Evolutionary conservation across 2,888 invertebrate genomes (phyloP).

Genomic region (Lycocerus yunnanus): DNA sequence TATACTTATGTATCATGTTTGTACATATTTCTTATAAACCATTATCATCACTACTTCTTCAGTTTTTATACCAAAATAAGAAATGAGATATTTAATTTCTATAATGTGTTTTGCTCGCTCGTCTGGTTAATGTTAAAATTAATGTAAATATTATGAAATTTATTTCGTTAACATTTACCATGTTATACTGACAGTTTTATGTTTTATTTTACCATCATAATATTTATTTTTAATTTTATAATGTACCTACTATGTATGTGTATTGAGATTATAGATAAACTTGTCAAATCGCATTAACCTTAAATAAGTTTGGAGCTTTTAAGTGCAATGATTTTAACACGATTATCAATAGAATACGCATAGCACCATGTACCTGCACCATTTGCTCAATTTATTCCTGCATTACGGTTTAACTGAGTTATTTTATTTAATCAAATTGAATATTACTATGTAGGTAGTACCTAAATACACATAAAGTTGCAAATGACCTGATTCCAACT

Average conservation of each 20-base stretch:
- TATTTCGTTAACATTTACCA: neutral
- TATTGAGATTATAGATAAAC: neutral
- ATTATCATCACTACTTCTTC: neutral
- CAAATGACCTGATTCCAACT: neutral
- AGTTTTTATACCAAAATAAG: neutral
- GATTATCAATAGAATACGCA: neutral
- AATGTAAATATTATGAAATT: neutral
- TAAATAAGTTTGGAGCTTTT: neutral
- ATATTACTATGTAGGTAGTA: neutral
- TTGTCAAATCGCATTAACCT: neutral
- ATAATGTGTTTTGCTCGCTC: neutral
- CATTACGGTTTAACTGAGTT: neutral
- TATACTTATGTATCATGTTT: too few species aligned
- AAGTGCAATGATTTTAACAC: neutral
- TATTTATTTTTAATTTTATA: neutral
- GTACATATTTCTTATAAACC: neutral
- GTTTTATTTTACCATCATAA: neutral
- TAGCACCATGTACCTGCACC: too few species aligned
- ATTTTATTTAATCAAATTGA: neutral
- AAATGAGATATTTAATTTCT: neutral
- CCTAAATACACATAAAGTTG: too few species aligned
- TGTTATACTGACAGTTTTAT: neutral
- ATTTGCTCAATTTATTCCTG: neutral
- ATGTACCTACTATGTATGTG: too few species aligned
- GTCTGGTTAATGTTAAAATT: neutral